Evolutionary conservation across 2,113 vertebrate species (phyloP).

Genomic region (Aplodontia rufa): DNA sequence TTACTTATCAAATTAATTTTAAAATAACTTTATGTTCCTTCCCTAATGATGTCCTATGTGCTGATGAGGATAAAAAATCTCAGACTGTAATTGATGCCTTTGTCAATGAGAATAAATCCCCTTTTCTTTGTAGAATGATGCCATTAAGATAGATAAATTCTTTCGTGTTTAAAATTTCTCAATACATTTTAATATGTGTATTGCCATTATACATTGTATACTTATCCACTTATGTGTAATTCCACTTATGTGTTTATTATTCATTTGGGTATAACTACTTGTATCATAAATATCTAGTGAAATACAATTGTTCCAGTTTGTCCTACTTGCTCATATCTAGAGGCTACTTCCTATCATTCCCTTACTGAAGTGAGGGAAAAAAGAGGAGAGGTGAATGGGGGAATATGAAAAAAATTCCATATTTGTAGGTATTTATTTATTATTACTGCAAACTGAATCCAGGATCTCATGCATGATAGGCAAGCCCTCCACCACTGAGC

Average conservation of each 20-base stretch:
- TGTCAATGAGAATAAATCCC: not conserved
- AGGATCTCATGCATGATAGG: too few relatives aligned
- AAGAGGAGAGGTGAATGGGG: not conserved
- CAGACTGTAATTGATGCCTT: not conserved
- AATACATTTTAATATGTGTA: not conserved
- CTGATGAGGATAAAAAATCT: not conserved
- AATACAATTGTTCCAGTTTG: not conserved
- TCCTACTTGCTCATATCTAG: not conserved
- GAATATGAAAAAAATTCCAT: not conserved
- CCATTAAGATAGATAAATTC: slow-evolving; percentile 14
- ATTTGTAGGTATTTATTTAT: not conserved
- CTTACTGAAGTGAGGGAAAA: not conserved
- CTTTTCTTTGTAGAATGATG: slow-evolving; percentile 7
- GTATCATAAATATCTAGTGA: slow-evolving; percentile 17
- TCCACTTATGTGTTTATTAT: not conserved
- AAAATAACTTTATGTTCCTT: not conserved
- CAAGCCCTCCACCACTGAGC: too few relatives aligned
- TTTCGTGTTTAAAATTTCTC: slow-evolving; percentile 11
- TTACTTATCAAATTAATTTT: slow-evolving; percentile 12
- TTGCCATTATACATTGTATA: not conserved
- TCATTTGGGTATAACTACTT: not conserved
- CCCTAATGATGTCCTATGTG: not conserved
- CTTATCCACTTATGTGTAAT: not conserved
- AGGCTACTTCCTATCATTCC: not conserved
- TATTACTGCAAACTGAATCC: too few relatives aligned